Evolutionary conservation across 2,888 invertebrate genomes (phyloP).

Genomic region (Callyntrura guangdongensis): DNA sequence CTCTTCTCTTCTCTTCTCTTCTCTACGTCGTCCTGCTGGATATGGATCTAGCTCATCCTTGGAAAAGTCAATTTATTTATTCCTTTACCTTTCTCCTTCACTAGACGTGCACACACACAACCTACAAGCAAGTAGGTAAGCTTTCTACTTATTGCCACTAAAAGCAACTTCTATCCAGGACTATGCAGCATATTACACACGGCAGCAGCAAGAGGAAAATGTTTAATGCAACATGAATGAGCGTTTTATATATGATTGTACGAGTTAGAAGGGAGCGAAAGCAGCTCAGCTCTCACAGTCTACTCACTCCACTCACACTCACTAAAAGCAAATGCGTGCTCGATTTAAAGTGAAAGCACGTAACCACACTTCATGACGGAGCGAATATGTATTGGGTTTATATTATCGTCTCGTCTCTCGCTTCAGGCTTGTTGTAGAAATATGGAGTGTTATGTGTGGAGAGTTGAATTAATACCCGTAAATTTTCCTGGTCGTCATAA

Average conservation of each 20-base stretch:
- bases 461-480: constrained; percentile 14
- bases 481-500: constrained; percentile 2
- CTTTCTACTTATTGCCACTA: constrained; percentile 55
- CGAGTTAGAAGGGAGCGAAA: constrained; percentile 33
- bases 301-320: constrained; percentile 60
- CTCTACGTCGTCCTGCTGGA: constrained; percentile 42
- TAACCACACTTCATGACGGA: constrained; percentile 66
- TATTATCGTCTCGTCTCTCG: constrained; percentile 43
- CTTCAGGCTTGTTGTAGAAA: neutral
- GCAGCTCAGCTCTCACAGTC: neutral
- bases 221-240: constrained; percentile 78
- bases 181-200: constrained; percentile 35
- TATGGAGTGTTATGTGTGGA: neutral
- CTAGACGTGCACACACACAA: constrained; percentile 26
- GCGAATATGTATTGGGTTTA: constrained; percentile 49
- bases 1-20: too few species aligned
- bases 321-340: constrained; percentile 77
- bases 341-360: constrained; percentile 78
- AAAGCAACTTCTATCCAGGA: constrained; percentile 75
- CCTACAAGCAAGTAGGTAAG: too few species aligned
- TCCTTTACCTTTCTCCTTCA: constrained; percentile 56
- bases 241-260: constrained; percentile 61
- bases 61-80: constrained; percentile 78
- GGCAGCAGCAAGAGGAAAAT: constrained; percentile 64
- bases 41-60: constrained; percentile 76